A percentile compares a stretch with the other conserved stretches of the same genome.
Evolutionary conservation across 2,113 vertebrate genomes (phyloP).

Genomic region (Pelecanus crispus): DNA sequence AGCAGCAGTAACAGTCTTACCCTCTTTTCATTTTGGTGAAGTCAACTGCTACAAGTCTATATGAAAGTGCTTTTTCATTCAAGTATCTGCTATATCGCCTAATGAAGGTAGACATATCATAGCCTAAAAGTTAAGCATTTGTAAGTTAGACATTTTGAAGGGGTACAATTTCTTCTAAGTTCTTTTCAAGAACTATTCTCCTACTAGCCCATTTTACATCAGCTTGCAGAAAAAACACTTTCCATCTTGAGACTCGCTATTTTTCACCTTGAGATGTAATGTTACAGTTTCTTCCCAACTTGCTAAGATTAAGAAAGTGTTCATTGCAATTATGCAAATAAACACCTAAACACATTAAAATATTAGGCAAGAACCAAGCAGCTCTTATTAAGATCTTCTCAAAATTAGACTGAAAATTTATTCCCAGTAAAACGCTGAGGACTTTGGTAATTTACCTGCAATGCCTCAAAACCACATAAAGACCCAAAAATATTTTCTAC

Average conservation of each 20-base stretch:
- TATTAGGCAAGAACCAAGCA: neutral
- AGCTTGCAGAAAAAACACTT: neutral
- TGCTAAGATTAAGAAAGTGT: neutral
- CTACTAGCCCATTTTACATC: neutral
- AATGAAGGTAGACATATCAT: constrained; percentile 95
- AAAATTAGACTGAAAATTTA: neutral
- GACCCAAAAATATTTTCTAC: neutral
- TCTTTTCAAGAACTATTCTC: neutral
- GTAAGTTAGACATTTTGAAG: neutral
- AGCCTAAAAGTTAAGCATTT: constrained; percentile 75
- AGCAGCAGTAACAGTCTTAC: constrained; percentile 63
- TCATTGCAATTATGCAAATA: neutral
- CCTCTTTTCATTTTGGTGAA: constrained; percentile 97
- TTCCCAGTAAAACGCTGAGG: neutral
- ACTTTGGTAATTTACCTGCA: neutral
- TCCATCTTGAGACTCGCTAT: neutral
- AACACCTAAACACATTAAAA: neutral
- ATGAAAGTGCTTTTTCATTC: constrained; percentile 96
- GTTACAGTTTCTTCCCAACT: neutral
- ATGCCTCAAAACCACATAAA: neutral
- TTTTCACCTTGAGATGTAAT: neutral
- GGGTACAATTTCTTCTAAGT: neutral
- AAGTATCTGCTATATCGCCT: constrained; percentile 92
- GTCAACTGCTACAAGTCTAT: constrained; percentile 89
- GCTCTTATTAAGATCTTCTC: neutral